Evolutionary conservation across 2,797 vertebrate genomes (phyloP).

Genomic region (Bothrops alternatus): DNA sequence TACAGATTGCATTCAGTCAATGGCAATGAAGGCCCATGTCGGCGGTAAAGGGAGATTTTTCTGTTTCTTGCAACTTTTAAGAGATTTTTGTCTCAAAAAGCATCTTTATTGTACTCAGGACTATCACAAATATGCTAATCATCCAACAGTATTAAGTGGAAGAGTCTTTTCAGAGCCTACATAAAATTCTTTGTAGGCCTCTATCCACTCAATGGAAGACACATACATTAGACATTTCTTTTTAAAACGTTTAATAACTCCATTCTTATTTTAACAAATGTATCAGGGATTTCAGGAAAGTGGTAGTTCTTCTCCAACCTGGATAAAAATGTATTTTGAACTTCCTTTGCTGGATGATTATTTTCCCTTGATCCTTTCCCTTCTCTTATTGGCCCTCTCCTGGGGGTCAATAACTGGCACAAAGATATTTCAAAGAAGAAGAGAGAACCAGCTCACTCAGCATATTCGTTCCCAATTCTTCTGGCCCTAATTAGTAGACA

Average conservation of each 20-base stretch:
- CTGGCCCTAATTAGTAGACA: conserved; percentile 55
- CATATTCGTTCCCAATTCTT: conserved; percentile 36
- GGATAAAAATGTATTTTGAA: conserved; percentile 44
- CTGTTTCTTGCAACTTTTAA: background rate
- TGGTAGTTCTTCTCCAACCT: conserved; percentile 8
- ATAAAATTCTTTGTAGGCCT: background rate
- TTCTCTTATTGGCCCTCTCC: conserved; percentile 49
- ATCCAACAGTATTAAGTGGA: background rate
- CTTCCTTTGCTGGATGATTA: conserved; percentile 54
- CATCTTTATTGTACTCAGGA: background rate
- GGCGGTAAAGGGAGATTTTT: background rate
- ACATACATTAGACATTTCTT: background rate
- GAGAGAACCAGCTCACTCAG: conserved; percentile 42
- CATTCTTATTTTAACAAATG: conserved; percentile 13
- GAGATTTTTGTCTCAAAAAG: background rate
- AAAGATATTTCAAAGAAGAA: conserved; percentile 44
- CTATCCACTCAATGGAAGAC: background rate
- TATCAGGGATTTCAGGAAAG: conserved; percentile 25
- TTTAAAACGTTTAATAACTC: conserved; percentile 37
- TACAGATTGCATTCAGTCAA: background rate
- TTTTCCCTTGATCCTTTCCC: conserved; percentile 53
- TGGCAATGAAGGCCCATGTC: background rate
- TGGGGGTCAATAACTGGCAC: conserved; percentile 24
- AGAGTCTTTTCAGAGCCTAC: background rate
- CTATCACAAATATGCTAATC: background rate